A percentile compares a stretch with the other conserved stretches of the same genome.
These are phyloP conservation scores for Actinia equina DNA, from an alignment of 64 coral and sea anemone species.

Conservation along the genomic window DNA sequence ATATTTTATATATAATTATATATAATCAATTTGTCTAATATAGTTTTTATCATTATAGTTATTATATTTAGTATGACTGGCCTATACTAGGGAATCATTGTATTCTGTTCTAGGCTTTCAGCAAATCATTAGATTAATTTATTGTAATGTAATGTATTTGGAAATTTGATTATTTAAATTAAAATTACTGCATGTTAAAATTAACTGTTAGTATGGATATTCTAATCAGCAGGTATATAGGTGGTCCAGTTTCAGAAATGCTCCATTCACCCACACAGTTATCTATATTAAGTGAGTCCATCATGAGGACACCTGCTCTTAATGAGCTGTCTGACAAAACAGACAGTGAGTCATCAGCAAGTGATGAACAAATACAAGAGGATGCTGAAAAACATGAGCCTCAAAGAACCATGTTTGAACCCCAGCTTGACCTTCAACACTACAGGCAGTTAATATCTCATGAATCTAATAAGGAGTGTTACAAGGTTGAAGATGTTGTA, in stretches of 20 bases:
- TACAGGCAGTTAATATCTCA: conserved; percentile 70
- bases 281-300: conserved; percentile 78
- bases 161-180: too few relatives aligned
- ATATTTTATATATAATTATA: too few relatives aligned
- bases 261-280: conserved; percentile 86
- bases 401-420: conserved; percentile 47
- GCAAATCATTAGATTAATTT: too few relatives aligned
- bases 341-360: conserved; percentile 35
- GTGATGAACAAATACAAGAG: background rate
- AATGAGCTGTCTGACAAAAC: conserved; percentile 69
- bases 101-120: too few relatives aligned
- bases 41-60: too few relatives aligned
- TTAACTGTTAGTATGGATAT: background rate
- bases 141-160: too few relatives aligned
- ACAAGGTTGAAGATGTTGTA: background rate
- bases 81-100: too few relatives aligned
- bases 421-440: conserved; percentile 76
- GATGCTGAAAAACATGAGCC: background rate
- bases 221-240: background rate
- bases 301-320: conserved; percentile 95
- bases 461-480: conserved; percentile 19
- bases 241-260: conserved; percentile 55
- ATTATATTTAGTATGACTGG: too few relatives aligned
- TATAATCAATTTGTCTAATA: too few relatives aligned
- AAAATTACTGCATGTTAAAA: too few relatives aligned